These are phyloP conservation scores for Puma concolor DNA, from an alignment of 2,113 vertebrate genomes.

Conservation along the genomic window DNA sequence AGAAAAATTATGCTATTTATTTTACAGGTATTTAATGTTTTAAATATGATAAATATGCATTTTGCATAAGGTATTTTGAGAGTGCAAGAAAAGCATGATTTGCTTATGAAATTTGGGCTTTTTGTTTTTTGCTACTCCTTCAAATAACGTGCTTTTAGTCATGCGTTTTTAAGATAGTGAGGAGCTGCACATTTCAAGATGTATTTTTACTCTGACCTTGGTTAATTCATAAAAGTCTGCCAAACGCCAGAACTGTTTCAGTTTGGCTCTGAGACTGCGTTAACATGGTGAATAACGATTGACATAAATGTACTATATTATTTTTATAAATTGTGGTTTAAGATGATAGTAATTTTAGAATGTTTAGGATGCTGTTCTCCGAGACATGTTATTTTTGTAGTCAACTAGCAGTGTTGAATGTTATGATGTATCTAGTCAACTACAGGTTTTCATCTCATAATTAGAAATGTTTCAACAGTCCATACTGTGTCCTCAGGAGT, in stretches of 20 bases:
- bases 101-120: not conserved
- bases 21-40: not conserved
- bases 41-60: not conserved
- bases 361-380: slow-evolving; percentile 55
- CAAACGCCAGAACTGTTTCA: slow-evolving; percentile 58
- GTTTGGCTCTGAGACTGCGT: slow-evolving; percentile 56
- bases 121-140: not conserved
- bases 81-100: slow-evolving; percentile 21
- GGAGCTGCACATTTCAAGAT: slow-evolving; percentile 58
- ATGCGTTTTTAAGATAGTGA: not conserved
- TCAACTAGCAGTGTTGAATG: not conserved
- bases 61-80: slow-evolving; percentile 49
- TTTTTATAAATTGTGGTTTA: slow-evolving; percentile 68
- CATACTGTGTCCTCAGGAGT: slow-evolving; percentile 33
- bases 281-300: slow-evolving; percentile 55
- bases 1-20: not conserved
- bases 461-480: slow-evolving; percentile 30
- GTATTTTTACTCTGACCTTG: slow-evolving; percentile 66
- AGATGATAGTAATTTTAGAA: slow-evolving; percentile 60
- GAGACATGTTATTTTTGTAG: slow-evolving; percentile 65
- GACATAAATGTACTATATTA: slow-evolving; percentile 58
- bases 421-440: slow-evolving; percentile 26
- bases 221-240: slow-evolving; percentile 66
- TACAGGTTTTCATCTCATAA: slow-evolving; percentile 41
- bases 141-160: slow-evolving; percentile 9